phyloP scores from a whole-genome alignment of 2,888 invertebrate species.

The Dicranocentrus wangi region DNA sequence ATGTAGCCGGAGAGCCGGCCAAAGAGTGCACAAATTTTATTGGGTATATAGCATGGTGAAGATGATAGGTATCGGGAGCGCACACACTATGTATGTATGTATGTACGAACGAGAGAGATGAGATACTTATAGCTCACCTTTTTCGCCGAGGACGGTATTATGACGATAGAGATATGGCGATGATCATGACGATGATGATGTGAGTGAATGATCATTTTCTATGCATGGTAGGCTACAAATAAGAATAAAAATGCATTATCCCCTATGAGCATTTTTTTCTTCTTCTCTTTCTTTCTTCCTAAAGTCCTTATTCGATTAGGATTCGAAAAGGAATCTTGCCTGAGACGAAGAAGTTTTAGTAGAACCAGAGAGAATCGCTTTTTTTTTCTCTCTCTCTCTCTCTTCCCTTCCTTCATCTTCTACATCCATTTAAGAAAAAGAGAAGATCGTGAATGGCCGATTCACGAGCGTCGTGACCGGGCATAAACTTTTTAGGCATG shows the following conservation, averaged over 20 bases:
- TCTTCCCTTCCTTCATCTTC: too few relatives aligned
- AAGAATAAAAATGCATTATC: constrained; percentile 9
- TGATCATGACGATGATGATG: neutral
- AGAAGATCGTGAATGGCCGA: constrained; percentile 69
- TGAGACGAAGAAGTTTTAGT: neutral
- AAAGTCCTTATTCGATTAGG: constrained; percentile 32
- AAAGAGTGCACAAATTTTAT: too few relatives aligned
- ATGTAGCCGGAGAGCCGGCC: too few relatives aligned
- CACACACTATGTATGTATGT: too few relatives aligned
- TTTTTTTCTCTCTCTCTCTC: neutral
- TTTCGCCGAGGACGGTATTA: too few relatives aligned
- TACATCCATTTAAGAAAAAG: constrained; percentile 51
- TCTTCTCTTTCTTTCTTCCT: neutral
- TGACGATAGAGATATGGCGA: too few relatives aligned
- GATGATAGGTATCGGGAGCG: too few relatives aligned
- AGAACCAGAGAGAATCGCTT: neutral
- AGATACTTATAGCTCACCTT: neutral
- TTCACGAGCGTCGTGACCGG: constrained; percentile 71
- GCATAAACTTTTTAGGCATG: constrained; percentile 69
- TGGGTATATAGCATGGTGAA: too few relatives aligned
- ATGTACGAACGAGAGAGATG: neutral
- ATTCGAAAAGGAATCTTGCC: constrained; percentile 19
- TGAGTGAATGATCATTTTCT: constrained; percentile 25
- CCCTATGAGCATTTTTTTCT: neutral
- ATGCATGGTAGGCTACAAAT: constrained; percentile 26